Conservation (phyloP, 2,888 invertebrate species). For the Notodonta ziczac region DNA sequence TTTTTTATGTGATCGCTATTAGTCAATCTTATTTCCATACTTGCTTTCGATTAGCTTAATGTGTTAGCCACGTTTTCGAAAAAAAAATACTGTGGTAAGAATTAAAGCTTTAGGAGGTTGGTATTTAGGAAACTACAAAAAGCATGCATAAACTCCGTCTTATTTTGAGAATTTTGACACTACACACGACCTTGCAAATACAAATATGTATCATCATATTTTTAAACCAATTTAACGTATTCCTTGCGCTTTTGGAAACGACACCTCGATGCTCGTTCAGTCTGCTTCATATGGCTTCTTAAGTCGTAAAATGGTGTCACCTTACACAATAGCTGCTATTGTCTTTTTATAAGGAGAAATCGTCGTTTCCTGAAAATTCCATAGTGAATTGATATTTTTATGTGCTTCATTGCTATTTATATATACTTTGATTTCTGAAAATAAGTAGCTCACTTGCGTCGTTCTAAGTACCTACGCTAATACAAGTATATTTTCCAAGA, state of each 20-base stretch:
- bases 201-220: slow-evolving; percentile 36
- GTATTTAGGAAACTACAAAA: slow-evolving; percentile 30
- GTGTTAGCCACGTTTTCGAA: too few relatives aligned
- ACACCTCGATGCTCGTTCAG: slow-evolving; percentile 72
- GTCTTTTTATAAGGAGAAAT: slow-evolving; percentile 66
- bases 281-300: slow-evolving; percentile 76
- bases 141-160: too few relatives aligned
- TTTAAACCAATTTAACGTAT: slow-evolving; percentile 56
- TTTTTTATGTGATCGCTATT: slow-evolving; percentile 17
- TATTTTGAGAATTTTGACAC: too few relatives aligned
- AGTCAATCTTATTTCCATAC: slow-evolving; percentile 24
- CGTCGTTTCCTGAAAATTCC: slow-evolving; percentile 49
- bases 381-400: slow-evolving; percentile 44
- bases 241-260: slow-evolving; percentile 68
- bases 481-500: too few relatives aligned
- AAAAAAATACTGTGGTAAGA: too few relatives aligned
- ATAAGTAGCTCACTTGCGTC: too few relatives aligned
- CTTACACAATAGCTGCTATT: slow-evolving; percentile 79
- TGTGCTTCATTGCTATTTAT: slow-evolving; percentile 27
- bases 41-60: not conserved
- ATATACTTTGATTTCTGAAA: too few relatives aligned
- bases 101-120: too few relatives aligned
- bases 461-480: too few relatives aligned
- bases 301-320: slow-evolving; percentile 80
- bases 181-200: too few relatives aligned